These are phyloP conservation scores for Rhorus exstirpatorius DNA, from an alignment of 2,888 invertebrate genomes.

Conservation along the genomic window DNA sequence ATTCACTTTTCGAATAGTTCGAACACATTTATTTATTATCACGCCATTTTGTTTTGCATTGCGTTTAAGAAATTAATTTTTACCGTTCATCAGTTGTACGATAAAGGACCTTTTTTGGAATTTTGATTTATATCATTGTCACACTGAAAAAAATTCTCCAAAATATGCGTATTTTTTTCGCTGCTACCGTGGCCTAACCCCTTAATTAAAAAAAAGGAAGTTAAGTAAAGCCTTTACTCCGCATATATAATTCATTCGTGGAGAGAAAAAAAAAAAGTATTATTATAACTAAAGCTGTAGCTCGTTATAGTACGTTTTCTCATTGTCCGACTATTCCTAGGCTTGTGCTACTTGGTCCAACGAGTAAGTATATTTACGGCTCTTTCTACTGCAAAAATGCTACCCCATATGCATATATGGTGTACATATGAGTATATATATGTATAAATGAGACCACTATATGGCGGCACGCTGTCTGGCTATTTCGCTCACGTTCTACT, in stretches of 20 bases:
- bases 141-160: no score
- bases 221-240: no score
- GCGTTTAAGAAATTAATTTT: no score
- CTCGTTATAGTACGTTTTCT: not conserved
- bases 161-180: no score
- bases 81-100: no score
- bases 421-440: constrained; percentile 18
- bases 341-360: constrained; percentile 48
- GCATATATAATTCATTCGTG: not conserved
- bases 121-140: no score
- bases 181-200: no score
- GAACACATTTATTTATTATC: no score
- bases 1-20: no score
- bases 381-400: constrained; percentile 13
- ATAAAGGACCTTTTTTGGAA: no score
- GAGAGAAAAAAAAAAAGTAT: constrained; percentile 1
- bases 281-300: not conserved
- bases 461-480: constrained; percentile 73
- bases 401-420: constrained; percentile 14
- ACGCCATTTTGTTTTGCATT: no score
- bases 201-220: no score
- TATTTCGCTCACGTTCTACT: constrained; percentile 70
- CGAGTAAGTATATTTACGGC: constrained; percentile 14
- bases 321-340: constrained; percentile 38
- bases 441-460: constrained; percentile 27